phyloP scores from a whole-genome alignment of 2,113 vertebrate genomes.

The Pseudonaja textilis region DNA sequence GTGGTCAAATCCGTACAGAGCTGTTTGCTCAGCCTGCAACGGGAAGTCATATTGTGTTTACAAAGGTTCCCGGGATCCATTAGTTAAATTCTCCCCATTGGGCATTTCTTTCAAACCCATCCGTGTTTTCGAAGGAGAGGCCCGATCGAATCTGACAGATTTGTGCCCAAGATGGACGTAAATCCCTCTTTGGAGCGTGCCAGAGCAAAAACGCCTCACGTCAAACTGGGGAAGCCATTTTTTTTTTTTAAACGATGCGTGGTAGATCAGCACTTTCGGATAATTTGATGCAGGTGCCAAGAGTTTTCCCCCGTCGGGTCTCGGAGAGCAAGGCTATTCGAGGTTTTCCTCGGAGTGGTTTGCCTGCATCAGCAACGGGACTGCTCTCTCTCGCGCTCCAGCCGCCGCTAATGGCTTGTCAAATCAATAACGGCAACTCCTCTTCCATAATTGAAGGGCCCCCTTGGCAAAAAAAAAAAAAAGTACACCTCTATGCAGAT shows the following conservation, averaged over 20 bases:
- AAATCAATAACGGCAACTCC: conserved; percentile 57
- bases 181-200: conserved; percentile 35
- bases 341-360: background rate
- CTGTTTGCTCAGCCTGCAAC: too few species aligned
- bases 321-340: background rate
- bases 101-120: conserved; percentile 40
- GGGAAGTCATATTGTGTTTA: too few species aligned
- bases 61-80: conserved; percentile 8
- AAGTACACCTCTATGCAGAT: conserved; percentile 54
- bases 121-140: background rate
- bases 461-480: conserved; percentile 45
- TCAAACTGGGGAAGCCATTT: conserved; percentile 16
- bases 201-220: conserved; percentile 1
- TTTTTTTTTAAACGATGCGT: conserved; percentile 27
- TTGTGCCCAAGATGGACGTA: conserved; percentile 15
- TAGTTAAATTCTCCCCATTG: conserved; percentile 29
- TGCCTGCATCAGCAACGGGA: conserved; percentile 58
- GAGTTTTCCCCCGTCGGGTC: background rate
- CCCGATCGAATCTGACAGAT: conserved; percentile 28
- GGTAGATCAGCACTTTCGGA: conserved; percentile 45
- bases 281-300: conserved; percentile 39
- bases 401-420: conserved; percentile 63
- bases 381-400: conserved; percentile 16
- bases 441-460: conserved; percentile 51
- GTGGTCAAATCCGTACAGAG: too few species aligned